These are phyloP conservation scores for Drosophila monieri DNA, from an alignment of 2,888 invertebrate species.

Conservation along the genomic window DNA sequence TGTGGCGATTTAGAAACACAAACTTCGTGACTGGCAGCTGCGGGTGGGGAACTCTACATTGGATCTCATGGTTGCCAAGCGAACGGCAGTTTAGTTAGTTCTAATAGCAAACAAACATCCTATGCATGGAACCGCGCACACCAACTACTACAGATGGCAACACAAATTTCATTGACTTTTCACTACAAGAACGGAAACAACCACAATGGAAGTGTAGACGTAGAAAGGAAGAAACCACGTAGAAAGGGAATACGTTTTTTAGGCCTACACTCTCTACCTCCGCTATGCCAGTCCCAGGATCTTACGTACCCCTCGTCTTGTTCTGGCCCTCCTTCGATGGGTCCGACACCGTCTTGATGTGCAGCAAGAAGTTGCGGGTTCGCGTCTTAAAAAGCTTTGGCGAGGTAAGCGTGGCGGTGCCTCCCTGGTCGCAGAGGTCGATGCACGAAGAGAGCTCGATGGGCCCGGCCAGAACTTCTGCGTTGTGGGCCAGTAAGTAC, in stretches of 20 bases:
- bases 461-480: slow-evolving; percentile 95
- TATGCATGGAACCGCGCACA: neutral
- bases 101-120: neutral
- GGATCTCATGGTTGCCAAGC: neutral
- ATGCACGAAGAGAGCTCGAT: slow-evolving; percentile 91
- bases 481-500: slow-evolving; percentile 93
- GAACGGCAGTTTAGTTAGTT: neutral
- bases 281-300: neutral
- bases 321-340: slow-evolving; percentile 86
- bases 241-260: neutral
- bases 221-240: neutral
- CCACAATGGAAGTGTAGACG: neutral
- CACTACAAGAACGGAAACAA: neutral
- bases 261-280: neutral
- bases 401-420: slow-evolving; percentile 93
- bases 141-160: neutral
- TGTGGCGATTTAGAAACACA: slow-evolving; percentile 20
- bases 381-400: slow-evolving; percentile 92
- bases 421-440: slow-evolving; percentile 93
- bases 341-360: slow-evolving; percentile 89
- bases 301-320: slow-evolving; percentile 81
- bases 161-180: neutral
- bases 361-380: slow-evolving; percentile 91
- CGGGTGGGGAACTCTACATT: neutral
- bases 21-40: slow-evolving; percentile 1